Evolutionary conservation across 2,797 vertebrate species (phyloP).

Genomic region (Triplophysa bombifrons): DNA sequence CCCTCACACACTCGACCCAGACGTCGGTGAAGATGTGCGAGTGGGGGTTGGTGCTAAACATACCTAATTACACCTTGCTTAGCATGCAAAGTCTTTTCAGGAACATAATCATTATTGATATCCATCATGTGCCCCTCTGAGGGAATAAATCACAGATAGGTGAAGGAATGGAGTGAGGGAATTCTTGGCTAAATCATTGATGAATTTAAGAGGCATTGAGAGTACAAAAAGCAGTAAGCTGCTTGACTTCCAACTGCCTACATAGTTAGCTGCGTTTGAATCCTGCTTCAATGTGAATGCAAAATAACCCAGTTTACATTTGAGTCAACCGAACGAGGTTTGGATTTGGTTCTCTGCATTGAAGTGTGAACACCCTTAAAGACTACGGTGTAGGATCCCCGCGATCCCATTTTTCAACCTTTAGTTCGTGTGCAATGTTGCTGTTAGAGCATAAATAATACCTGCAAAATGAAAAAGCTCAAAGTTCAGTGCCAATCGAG

Average conservation of each 20-base stretch:
- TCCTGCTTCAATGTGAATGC: not conserved
- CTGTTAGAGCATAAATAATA: no score
- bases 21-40: conserved; percentile 27
- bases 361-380: no score
- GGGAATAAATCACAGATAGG: conserved; percentile 19
- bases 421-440: no score
- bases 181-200: conserved; percentile 1
- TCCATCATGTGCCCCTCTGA: conserved; percentile 43
- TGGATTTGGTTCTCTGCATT: no score
- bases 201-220: not conserved
- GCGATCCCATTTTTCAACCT: no score
- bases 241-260: not conserved
- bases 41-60: conserved; percentile 45
- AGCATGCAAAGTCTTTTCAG: conserved; percentile 38
- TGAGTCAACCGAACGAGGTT: no score
- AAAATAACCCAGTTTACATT: not conserved
- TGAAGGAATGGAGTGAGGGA: conserved; percentile 5
- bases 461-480: no score
- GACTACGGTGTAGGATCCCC: no score
- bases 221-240: no score
- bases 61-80: conserved; percentile 51
- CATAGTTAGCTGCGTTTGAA: not conserved
- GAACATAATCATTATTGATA: conserved; percentile 40
- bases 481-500: no score
- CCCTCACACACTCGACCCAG: not conserved